A percentile compares a stretch with the other conserved stretches of the same genome.
Conservation (phyloP, 2,888 invertebrate species). For the Rhingia campestris region DNA sequence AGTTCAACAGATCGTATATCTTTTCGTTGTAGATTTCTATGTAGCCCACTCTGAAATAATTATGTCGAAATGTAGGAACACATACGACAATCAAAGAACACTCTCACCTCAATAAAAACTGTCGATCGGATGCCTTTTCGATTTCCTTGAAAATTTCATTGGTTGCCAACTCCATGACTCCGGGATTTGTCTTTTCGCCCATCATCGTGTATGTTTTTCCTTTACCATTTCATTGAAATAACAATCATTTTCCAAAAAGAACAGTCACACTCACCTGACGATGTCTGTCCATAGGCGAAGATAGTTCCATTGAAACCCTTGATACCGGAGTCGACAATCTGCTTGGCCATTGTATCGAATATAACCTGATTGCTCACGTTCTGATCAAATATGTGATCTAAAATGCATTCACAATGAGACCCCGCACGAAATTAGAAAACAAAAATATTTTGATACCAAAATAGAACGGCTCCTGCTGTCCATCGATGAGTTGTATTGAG, state of each 20-base stretch:
- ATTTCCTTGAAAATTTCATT: constrained; percentile 88
- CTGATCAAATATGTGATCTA: constrained; percentile 89
- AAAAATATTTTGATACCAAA: constrained; percentile 81
- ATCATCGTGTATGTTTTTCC: constrained; percentile 92
- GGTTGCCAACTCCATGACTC: constrained; percentile 90
- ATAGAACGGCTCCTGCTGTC: constrained; percentile 83
- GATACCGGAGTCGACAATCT: constrained; percentile 88
- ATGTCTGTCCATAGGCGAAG: constrained; percentile 96
- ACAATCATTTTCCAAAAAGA: too few species aligned
- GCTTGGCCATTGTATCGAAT: constrained; percentile 87
- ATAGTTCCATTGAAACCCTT: constrained; percentile 93
- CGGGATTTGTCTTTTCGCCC: constrained; percentile 87
- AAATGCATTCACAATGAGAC: constrained; percentile 76
- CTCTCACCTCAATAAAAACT: constrained; percentile 86
- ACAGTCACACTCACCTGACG: constrained; percentile 85
- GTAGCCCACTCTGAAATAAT: constrained; percentile 87
- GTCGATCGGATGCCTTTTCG: constrained; percentile 85
- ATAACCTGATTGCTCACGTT: constrained; percentile 85
- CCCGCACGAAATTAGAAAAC: neutral
- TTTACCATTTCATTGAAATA: constrained; percentile 35
- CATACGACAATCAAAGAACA: neutral
- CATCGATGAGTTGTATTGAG: constrained; percentile 85
- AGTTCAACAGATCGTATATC: constrained; percentile 88
- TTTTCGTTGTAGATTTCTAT: constrained; percentile 95
- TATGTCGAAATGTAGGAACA: neutral